Base-by-base conservation (phyloP, 2,113 vertebrate genomes). In the Lethenteron camtschaticum region DNA sequence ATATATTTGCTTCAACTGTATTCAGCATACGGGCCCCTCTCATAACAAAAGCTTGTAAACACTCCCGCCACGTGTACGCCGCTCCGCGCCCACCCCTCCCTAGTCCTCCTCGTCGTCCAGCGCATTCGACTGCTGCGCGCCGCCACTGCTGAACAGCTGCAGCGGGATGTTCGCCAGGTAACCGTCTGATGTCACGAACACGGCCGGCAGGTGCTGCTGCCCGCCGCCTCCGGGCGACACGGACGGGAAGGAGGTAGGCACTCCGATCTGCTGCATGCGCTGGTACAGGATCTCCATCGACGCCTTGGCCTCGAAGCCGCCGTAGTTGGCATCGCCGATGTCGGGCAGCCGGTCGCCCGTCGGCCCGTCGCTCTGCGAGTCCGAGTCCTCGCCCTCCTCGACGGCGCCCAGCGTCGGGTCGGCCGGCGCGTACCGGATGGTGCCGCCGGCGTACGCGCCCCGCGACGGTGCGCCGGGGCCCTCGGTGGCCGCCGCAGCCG, bases 221-320 rank as follows among this genome's bases (percentile, higher is more conserved):
- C 87, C 84, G 74, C 85, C 87, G 2, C 85, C 84, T 57, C 84
- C 88, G 72, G 86, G 82, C 2, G 84, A 82, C 41, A 41, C 41
- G 12, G 87, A 81, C 18, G 88, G 85, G 55, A 96, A 95, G 0
- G 89, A 88, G 76, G 88, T 86, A 4, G 91, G 87, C 94, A 96
- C 96, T 76, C 96, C 96, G 80, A 99, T 87, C 78, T 92, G 80
- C 82, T 99, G 94, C 73, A 99, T 92, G 9, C 96, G 94, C 81
- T 99, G 94, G 81, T 99, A 99, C 70, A 99, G 88, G 92, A 99
- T 97, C 85, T 99, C 92, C 92, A 99, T 96, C 60, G 94, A 90
- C n/a, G 92, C 96, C 82, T 99, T 99, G 76, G 90, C 89, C 84
- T 99, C 94, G 41, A 41, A 41, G 41, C 41, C 41, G 41, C 41